Evolutionary conservation across 2,113 vertebrate genomes (phyloP).

Genomic region (Felis chaus): DNA sequence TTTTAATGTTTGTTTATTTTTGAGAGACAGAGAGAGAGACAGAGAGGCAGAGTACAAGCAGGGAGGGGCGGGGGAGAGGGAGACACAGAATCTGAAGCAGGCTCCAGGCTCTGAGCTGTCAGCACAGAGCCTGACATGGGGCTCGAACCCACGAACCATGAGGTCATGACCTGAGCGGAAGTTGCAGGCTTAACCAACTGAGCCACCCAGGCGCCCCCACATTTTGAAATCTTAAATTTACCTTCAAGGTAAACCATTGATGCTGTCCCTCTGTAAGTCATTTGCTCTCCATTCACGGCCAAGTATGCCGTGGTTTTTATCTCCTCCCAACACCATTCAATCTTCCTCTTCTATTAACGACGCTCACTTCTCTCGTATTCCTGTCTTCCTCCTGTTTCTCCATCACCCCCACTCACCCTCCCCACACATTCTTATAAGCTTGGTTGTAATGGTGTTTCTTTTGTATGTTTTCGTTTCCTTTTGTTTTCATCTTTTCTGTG

Average conservation of each 20-base stretch:
- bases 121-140: no score
- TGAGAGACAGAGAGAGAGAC: no score
- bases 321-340: background rate
- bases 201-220: no score
- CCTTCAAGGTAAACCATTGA: background rate
- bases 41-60: no score
- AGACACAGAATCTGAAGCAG: no score
- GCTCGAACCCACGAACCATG: no score
- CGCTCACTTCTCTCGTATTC: background rate
- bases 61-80: no score
- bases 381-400: background rate
- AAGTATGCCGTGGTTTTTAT: background rate
- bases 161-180: no score
- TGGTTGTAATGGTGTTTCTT: background rate
- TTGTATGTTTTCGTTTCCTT: background rate
- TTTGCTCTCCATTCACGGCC: background rate
- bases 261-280: background rate
- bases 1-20: no score
- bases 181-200: no score
- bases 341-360: background rate
- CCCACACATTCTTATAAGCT: no score
- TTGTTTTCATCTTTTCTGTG: background rate
- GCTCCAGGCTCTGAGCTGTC: no score
- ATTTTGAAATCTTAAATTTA: background rate
- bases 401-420: rapidly evolving